A percentile compares a stretch with the other conserved stretches of the same genome.
Conservation (phyloP, 2,797 vertebrate species). For the Clamator glandarius region DNA sequence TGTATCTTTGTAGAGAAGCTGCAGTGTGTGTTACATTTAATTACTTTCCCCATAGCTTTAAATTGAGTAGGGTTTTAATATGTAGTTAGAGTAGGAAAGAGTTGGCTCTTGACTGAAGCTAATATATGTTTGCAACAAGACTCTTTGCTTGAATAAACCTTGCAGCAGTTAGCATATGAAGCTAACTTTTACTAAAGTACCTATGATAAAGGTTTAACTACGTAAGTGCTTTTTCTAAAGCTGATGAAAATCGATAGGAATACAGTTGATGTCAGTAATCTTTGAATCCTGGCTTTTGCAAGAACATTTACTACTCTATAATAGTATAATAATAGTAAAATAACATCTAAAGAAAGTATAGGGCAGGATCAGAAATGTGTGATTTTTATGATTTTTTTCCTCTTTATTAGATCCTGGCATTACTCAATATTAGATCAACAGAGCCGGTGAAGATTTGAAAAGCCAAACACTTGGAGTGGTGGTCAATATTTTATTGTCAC, state of each 20-base stretch:
- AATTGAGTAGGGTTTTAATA: neutral
- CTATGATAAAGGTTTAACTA: neutral
- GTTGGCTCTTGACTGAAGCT: neutral
- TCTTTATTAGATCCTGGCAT: neutral
- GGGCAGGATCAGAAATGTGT: neutral
- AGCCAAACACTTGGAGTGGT: neutral
- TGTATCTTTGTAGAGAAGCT: neutral
- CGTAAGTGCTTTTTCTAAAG: neutral
- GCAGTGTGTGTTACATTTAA: neutral
- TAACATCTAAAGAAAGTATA: neutral
- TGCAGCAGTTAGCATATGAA: neutral
- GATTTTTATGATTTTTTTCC: neutral
- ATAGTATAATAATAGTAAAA: neutral
- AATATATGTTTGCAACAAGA: neutral
- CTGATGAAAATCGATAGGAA: neutral
- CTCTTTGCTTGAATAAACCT: neutral
- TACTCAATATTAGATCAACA: neutral
- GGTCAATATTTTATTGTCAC: neutral
- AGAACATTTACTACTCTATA: neutral
- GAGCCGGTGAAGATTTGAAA: neutral
- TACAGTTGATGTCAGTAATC: neutral
- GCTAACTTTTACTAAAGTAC: neutral
- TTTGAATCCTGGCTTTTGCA: neutral
- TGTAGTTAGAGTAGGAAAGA: neutral
- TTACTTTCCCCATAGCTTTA: slow-evolving; percentile 19